phyloP scores from a whole-genome alignment of 2,888 invertebrate species.

The Tinea semifulvella region DNA sequence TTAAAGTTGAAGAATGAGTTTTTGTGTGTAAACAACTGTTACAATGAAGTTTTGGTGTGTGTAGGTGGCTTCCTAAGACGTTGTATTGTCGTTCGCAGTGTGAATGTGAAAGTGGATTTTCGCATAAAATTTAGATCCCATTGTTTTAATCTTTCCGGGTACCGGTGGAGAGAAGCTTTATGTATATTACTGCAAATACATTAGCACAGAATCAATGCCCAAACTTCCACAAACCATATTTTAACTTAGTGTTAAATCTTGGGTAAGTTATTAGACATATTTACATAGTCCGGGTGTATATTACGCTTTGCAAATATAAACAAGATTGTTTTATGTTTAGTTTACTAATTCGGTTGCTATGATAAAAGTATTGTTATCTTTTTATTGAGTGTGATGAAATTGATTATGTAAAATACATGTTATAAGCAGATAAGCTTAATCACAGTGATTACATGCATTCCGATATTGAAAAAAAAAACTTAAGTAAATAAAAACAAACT shows the following conservation, averaged over 20 bases:
- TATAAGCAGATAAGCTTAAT: too few species aligned
- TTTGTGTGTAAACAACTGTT: neutral
- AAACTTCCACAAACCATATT: neutral
- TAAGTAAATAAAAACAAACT: too few species aligned
- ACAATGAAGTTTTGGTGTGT: constrained; percentile 24
- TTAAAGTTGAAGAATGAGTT: neutral
- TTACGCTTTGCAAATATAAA: too few species aligned
- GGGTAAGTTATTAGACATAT: neutral
- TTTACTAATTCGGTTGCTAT: too few species aligned
- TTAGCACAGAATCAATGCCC: neutral
- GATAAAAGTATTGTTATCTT: too few species aligned
- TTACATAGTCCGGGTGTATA: too few species aligned
- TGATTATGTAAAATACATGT: too few species aligned
- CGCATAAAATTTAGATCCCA: constrained; percentile 62
- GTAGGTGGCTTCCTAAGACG: constrained; percentile 44
- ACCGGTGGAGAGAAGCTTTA: constrained; percentile 39
- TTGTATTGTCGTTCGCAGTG: constrained; percentile 37
- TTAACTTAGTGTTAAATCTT: neutral
- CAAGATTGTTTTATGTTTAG: too few species aligned
- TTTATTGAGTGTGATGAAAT: too few species aligned
- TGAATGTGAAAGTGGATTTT: constrained; percentile 62
- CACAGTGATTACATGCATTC: too few species aligned
- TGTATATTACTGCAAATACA: neutral
- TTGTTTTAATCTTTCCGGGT: constrained; percentile 58
- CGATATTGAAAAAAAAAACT: too few species aligned